Evolutionary conservation across 2,797 vertebrate species (phyloP), one percentile per base, ranked within the genome.

Genomic region (Holocentrus rufus): DNA sequence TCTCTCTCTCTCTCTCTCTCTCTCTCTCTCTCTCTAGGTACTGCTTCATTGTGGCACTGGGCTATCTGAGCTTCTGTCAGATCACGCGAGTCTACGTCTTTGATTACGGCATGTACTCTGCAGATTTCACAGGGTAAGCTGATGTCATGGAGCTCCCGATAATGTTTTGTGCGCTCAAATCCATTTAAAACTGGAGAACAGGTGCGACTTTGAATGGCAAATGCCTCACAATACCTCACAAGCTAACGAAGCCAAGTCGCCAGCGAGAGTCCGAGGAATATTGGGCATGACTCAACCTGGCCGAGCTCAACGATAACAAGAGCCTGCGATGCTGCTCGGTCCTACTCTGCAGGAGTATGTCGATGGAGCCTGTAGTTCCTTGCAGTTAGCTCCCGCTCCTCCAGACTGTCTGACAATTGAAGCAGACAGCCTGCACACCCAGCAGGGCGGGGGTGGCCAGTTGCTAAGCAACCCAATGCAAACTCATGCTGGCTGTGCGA

Each of bases 101-200:
- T 81, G 98, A 99, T 90, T 99, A 99, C 49, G 97, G 97, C 91
- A 97, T 98, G 89, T 99, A 99, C 92, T 99, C 98, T 46, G 96
- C 98, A 84, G 98, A 99, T 88, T 99, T 99, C 85, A 98, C 98
- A 79, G 98, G 98, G 98, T 99, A 95, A 96, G 96, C 59, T 31
- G 8, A 52, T 15, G 11, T 4, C 60, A 59, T 47, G 59, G 6
- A 47, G 9, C 17, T 49, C 17, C 1, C n/a, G n/a, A 3, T 2
- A 11, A 56, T 54, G 18, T 20, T 36, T 72, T 14, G 22, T 7
- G 7, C 9, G 9, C 10, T 39, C 53, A 5, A 49, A 9, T 50
- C 22, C 20, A 25, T 76, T 39, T 18, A 8, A 61, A 75, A 49
- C 18, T 3, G 0, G 55, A 30, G 23, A 39, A 30, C 27, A 4